Base-by-base conservation (phyloP, 64 coral and sea anemone genomes). In the Acropora yongei region DNA sequence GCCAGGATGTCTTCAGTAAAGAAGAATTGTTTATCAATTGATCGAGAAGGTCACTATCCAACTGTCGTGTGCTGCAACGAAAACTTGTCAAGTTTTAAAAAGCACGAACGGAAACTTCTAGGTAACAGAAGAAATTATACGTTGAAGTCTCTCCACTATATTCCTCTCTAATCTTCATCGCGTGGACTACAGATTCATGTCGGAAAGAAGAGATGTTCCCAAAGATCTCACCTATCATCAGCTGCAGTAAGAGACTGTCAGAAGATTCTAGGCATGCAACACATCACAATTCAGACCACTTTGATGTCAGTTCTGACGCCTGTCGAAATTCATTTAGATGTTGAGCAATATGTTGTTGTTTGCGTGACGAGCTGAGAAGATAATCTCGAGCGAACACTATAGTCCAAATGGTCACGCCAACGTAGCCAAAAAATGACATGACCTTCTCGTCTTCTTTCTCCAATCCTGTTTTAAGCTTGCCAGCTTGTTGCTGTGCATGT, bases 111-210 rank as follows among this genome's bases (percentile, higher is more conserved):
- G 86, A 75, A 69, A 73, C 51, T 76, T 88, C 86, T 1, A 88
- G 46, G n/a, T 51, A 75, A 88, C 66, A 88, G 55, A 88, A 88
- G 50, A 75, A 88, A 72, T n/a, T 75, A 88, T 53, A 75, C 2
- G 69, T 72, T 74, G 73, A 19, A 39, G 69, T 73, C 69, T 73
- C 69, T 53, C 50, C 8, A 4, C n/a, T 20, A 39, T 73, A 73
- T 19, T 73, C n/a, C 19, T 73, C 69, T 20, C 69, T 39, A 39
- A 73, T 73, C 6, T 73, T 20, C 69, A 73, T 20, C 0, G 19
- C 69, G 19, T 6, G 5, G 6, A 39, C 19, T 8, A 73, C 69
- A 73, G 69, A 73, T 73, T 73, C 69, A 6, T 17, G 6, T 40
- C 69, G 8, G 20, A 20, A 40, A 73, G 5, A 19, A 73, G 5